These are phyloP conservation scores for Drosophila ercepeae DNA, from an alignment of 1,140 invertebrate species.

Conservation along the genomic window DNA sequence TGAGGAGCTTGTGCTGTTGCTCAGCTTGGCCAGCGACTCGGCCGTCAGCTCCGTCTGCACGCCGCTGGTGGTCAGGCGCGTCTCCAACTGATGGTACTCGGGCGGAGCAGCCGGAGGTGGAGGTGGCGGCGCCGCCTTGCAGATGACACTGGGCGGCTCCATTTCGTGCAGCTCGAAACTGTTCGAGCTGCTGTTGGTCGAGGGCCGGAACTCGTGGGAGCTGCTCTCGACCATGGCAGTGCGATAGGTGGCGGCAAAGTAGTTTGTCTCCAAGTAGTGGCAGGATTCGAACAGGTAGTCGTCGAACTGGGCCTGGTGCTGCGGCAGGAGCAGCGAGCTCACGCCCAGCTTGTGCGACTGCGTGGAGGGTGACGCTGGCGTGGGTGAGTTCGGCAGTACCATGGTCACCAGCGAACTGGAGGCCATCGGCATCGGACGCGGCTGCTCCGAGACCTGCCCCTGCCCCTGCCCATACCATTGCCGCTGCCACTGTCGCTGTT, in stretches of 20 bases:
- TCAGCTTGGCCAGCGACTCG: slow-evolving; percentile 66
- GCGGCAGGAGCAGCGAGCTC: slow-evolving; percentile 54
- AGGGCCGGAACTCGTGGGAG: slow-evolving; percentile 80
- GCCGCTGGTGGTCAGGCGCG: slow-evolving; percentile 75
- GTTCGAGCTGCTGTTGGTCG: slow-evolving; percentile 74
- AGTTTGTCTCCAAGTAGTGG: slow-evolving; percentile 83
- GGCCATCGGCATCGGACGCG: slow-evolving; percentile 16
- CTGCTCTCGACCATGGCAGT: slow-evolving; percentile 83
- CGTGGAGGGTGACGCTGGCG: slow-evolving; percentile 58
- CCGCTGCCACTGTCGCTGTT: slow-evolving; percentile 30
- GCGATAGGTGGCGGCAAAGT: slow-evolving; percentile 82
- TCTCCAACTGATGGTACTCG: slow-evolving; percentile 49
- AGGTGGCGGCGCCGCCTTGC: slow-evolving; percentile 61
- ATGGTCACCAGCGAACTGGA: slow-evolving; percentile 64
- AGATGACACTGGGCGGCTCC: slow-evolving; percentile 72
- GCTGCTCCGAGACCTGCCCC: slow-evolving; percentile 31
- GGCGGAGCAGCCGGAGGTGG: slow-evolving; percentile 4
- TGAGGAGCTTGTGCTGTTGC: slow-evolving; percentile 41
- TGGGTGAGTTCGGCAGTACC: slow-evolving; percentile 48
- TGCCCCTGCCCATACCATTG: slow-evolving; percentile 58
- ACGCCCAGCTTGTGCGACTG: slow-evolving; percentile 70
- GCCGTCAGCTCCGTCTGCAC: slow-evolving; percentile 77
- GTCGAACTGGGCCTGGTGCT: slow-evolving; percentile 60
- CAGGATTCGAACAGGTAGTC: slow-evolving; percentile 83
- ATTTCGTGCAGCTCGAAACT: slow-evolving; percentile 77